Conservation (phyloP, 2,888 invertebrate genomes). For the Epirrhoe tristata region DNA sequence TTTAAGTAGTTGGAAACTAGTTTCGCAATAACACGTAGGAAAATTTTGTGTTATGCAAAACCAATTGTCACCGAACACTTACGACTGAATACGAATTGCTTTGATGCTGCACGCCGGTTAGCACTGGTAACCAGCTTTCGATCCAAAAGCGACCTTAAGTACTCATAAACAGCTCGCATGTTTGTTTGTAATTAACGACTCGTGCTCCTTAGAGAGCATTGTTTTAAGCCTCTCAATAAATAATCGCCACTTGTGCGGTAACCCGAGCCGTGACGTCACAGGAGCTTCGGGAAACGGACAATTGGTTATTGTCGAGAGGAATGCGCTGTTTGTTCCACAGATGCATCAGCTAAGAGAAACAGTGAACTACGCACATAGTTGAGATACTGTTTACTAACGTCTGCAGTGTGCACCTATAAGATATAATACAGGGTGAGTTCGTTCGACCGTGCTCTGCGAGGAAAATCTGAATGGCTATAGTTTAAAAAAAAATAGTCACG, state of each 20-base stretch:
- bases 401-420: background rate
- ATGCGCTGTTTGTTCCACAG: conserved; percentile 19
- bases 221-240: conserved; percentile 71
- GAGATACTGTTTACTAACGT: background rate
- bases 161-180: conserved; percentile 63
- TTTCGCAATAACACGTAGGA: too few species aligned
- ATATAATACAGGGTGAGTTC: too few species aligned
- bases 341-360: conserved; percentile 2
- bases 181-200: conserved; percentile 81
- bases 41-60: too few species aligned
- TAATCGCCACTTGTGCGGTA: conserved; percentile 74
- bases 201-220: conserved; percentile 74
- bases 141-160: conserved; percentile 36
- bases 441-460: too few species aligned
- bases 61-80: background rate
- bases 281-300: conserved; percentile 39
- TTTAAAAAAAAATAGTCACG: too few species aligned
- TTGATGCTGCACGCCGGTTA: background rate
- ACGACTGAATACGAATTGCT: background rate
- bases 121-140: conserved; percentile 5
- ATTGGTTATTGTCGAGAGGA: conserved; percentile 39
- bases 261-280: conserved; percentile 51
- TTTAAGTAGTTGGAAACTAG: too few species aligned
- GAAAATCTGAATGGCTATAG: too few species aligned
- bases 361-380: background rate